Conservation (phyloP, 2,113 vertebrate genomes). For the Nibea coibor region DNA sequence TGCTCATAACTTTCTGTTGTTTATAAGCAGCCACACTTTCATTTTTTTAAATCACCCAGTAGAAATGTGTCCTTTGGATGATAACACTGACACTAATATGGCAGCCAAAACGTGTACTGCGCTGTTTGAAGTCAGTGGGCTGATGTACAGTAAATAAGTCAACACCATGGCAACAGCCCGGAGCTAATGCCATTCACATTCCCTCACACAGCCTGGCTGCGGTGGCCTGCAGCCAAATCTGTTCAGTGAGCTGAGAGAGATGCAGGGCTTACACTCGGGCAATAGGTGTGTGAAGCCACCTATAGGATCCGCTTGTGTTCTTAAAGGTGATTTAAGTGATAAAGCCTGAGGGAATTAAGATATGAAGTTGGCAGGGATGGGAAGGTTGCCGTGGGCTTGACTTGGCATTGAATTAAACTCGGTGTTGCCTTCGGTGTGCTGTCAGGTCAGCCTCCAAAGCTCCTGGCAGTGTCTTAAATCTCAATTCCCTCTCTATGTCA, state of each 20-base stretch:
- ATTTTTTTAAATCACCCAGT: conserved; percentile 54
- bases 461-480: conserved; percentile 48
- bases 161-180: conserved; percentile 74
- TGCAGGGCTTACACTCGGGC: conserved; percentile 6
- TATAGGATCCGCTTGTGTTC: conserved; percentile 44
- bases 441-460: conserved; percentile 52
- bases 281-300: conserved; percentile 44
- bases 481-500: conserved; percentile 25
- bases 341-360: conserved; percentile 38
- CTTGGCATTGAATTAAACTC: conserved; percentile 40
- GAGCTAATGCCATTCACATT: conserved; percentile 67
- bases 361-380: conserved; percentile 5
- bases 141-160: conserved; percentile 77
- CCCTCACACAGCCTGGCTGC: conserved; percentile 44
- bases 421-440: conserved; percentile 34
- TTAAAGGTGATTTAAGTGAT: conserved; percentile 56
- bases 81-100: conserved; percentile 68
- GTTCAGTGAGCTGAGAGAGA: conserved; percentile 51
- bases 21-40: conserved; percentile 19
- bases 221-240: conserved; percentile 55
- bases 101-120: conserved; percentile 52
- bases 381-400: conserved; percentile 33
- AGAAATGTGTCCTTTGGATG: conserved; percentile 71
- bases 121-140: conserved; percentile 69
- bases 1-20: conserved; percentile 32